Conservation (phyloP, 1,140 invertebrate species). For the Cyphomyrmex costatus region DNA sequence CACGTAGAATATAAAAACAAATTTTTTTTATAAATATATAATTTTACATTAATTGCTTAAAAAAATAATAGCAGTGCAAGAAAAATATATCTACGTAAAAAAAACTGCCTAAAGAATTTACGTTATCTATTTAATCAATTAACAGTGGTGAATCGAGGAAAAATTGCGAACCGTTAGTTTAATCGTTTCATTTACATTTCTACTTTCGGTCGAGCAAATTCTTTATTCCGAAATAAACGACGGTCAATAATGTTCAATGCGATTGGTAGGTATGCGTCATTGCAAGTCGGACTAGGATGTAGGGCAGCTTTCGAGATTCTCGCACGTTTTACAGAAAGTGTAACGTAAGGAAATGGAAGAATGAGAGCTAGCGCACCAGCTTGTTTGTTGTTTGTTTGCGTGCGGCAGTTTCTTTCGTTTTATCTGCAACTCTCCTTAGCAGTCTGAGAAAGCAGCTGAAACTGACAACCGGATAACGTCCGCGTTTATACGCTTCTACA, state of each 20-base stretch:
- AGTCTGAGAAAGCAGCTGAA: slow-evolving; percentile 58
- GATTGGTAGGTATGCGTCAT: background rate
- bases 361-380: slow-evolving; percentile 40
- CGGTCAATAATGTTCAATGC: slow-evolving; percentile 26
- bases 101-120: background rate
- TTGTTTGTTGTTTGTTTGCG: slow-evolving; percentile 67
- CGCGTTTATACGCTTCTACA: slow-evolving; percentile 51
- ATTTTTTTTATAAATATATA: background rate
- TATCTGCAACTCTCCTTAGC: slow-evolving; percentile 66
- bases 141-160: background rate
- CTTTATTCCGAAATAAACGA: slow-evolving; percentile 44
- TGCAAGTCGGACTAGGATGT: background rate
- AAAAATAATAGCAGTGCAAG: background rate
- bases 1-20: background rate
- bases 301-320: slow-evolving; percentile 42
- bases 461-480: slow-evolving; percentile 61
- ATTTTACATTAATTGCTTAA: background rate
- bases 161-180: background rate
- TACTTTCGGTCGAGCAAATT: background rate
- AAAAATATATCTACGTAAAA: background rate
- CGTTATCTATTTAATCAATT: slow-evolving; percentile 22
- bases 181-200: slow-evolving; percentile 36
- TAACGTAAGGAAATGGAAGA: slow-evolving; percentile 54
- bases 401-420: slow-evolving; percentile 63
- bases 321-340: slow-evolving; percentile 47